A percentile compares a stretch with the other conserved stretches of the same genome.
Evolutionary conservation across 1,140 invertebrate species (phyloP).

Genomic region (Penaeus japonicus): DNA sequence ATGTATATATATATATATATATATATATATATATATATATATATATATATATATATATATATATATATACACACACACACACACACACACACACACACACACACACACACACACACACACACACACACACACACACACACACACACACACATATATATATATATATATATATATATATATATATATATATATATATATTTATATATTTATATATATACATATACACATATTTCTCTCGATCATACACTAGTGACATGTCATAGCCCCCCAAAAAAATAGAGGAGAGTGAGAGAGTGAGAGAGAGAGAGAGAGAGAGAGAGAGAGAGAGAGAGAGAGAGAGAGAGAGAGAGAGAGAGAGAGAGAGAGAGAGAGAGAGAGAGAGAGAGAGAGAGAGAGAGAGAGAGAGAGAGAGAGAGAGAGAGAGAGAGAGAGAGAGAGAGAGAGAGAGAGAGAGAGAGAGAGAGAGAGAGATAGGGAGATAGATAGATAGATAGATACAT

Average conservation of each 20-base stretch:
- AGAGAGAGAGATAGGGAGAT: too few species aligned
- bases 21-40: not conserved
- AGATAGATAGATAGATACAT: too few species aligned
- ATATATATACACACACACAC: not conserved
- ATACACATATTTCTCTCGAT: not conserved
- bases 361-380: too few species aligned
- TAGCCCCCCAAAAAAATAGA: too few species aligned
- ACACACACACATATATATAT: not conserved
- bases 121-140: not conserved
- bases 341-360: too few species aligned
- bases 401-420: too few species aligned
- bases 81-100: not conserved
- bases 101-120: not conserved
- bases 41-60: not conserved
- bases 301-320: too few species aligned
- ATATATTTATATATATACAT: not conserved
- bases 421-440: too few species aligned
- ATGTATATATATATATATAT: not conserved
- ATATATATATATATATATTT: constrained; percentile 1
- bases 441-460: too few species aligned
- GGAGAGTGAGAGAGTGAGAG: too few species aligned
- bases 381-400: too few species aligned
- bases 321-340: too few species aligned
- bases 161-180: constrained; percentile 3
- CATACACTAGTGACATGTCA: not conserved